Conservation (phyloP, 2,113 vertebrate species). For the Toxotes chatareus region DNA sequence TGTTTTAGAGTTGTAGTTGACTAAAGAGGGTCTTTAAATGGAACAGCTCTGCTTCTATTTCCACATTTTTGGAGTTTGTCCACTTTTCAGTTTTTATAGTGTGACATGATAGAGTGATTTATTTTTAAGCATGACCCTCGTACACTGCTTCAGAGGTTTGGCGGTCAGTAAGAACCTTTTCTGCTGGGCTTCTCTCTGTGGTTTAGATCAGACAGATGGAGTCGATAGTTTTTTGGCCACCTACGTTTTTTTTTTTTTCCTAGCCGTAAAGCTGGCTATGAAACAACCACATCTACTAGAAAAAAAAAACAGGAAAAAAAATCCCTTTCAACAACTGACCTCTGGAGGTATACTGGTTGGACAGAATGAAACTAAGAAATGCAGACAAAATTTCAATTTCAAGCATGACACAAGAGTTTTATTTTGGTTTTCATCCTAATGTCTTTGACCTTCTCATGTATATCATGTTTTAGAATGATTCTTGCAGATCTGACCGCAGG, state of each 20-base stretch:
- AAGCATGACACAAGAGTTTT: not conserved
- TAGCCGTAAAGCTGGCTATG: constrained; percentile 1
- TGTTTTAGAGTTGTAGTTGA: constrained; percentile 13
- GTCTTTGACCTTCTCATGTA: not conserved
- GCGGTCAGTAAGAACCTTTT: not conserved
- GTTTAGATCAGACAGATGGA: constrained; percentile 45
- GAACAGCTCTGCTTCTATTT: not conserved
- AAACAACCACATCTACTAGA: constrained; percentile 22
- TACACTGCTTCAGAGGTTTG: constrained; percentile 25
- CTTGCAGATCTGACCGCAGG: not conserved
- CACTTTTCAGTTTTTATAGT: constrained; percentile 8
- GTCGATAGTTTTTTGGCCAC: constrained; percentile 40
- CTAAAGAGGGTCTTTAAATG: constrained; percentile 11
- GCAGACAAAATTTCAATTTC: not conserved
- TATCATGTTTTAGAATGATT: constrained; percentile 4
- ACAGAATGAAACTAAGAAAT: not conserved
- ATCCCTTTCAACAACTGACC: constrained; percentile 9
- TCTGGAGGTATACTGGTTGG: not conserved
- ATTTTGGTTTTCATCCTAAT: not conserved
- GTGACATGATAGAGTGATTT: constrained; percentile 27
- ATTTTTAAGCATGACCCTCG: not conserved
- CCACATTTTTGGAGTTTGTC: not conserved
- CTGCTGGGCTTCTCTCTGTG: not conserved
- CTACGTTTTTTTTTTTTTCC: constrained; percentile 18
- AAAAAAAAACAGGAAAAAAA: constrained; percentile 24